phyloP scores from a whole-genome alignment of 2,888 invertebrate species.

The Acrocyrtus sp. region DNA sequence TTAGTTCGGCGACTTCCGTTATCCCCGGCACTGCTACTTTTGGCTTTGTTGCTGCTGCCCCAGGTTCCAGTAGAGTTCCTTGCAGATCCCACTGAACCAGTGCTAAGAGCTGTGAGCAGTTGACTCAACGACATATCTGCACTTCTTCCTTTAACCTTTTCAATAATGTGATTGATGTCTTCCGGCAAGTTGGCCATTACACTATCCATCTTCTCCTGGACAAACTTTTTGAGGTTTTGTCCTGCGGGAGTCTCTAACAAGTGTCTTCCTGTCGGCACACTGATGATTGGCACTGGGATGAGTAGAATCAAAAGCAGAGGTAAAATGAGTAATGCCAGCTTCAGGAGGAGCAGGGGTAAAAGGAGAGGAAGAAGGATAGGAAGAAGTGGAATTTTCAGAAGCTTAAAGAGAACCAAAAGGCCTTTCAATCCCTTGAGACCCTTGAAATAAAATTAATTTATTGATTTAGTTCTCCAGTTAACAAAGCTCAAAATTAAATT shows the following conservation, averaged over 20 bases:
- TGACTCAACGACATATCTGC: constrained; percentile 11
- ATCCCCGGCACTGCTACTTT: constrained; percentile 18
- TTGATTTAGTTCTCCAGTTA: too few relatives aligned
- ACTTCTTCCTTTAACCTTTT: constrained; percentile 24
- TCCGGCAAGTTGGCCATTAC: constrained; percentile 31
- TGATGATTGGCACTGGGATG: constrained; percentile 21
- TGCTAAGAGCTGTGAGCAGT: neutral
- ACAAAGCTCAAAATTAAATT: too few relatives aligned
- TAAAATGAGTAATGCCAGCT: constrained; percentile 21
- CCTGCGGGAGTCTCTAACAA: constrained; percentile 23
- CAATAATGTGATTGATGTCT: constrained; percentile 24
- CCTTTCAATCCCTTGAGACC: constrained; percentile 10
- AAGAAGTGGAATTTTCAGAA: constrained; percentile 14
- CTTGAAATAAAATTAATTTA: neutral
- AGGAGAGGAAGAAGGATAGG: constrained; percentile 25
- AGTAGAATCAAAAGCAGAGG: constrained; percentile 29
- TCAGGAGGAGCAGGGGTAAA: constrained; percentile 23
- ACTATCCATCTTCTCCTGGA: constrained; percentile 27
- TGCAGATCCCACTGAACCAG: constrained; percentile 13
- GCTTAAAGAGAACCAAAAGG: constrained; percentile 20
- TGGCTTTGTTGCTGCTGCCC: neutral
- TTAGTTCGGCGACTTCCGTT: constrained; percentile 19
- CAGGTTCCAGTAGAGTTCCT: too few relatives aligned
- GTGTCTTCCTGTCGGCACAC: constrained; percentile 10
- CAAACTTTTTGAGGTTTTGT: constrained; percentile 23